Base-by-base conservation (phyloP, 2,113 vertebrate genomes). In the Salvelinus fontinalis region DNA sequence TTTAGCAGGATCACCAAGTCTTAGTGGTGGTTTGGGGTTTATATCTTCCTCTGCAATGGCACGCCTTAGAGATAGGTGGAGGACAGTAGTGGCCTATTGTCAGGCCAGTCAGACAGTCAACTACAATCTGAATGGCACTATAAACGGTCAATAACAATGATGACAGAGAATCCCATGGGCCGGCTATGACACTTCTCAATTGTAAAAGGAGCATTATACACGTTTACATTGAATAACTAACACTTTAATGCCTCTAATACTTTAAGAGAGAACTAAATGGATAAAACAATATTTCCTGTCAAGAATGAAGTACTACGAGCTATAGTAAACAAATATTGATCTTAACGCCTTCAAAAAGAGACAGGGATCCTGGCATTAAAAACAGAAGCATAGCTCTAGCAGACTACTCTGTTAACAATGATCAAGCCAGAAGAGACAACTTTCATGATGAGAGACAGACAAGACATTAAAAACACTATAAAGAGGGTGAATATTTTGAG, bases 401-500 rank as follows among this genome's bases (percentile, higher is more conserved):
- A 57, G 54, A 85, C 76, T 77, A 81, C 79, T 85, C 72, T 78
- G 89, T 81, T 80, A 87, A 81, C 54, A 73, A 77, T 87, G 79
- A 83, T 86, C 85, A 86, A 89, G 86, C 79, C 74, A 84, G 68
- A 82, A 74, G 85, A 84, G 86, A 88, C 86, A 82, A 81, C 85
- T 90, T 89, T 91, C 84, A 92, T 88, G 81, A 54, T 62, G 20
- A 71, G 70, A 88, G 81, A 89, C 85, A 90, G 82, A 75, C 78
- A 81, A 85, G 83, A 88, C 76, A 76, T 86, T 83, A 90, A 90
- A 83, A 75, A 87, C 83, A 92, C 90, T 84, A 85, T 89, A 85
- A 85, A 91, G 93, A 92, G 82, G 88, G 90, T 85, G 91, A 91
- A 91, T 88, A 90, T 93, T 90, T 92, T 1, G 16, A 18, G 49